Base-by-base conservation (phyloP, 1,140 invertebrate genomes). In the Drosophila chauvacae region DNA sequence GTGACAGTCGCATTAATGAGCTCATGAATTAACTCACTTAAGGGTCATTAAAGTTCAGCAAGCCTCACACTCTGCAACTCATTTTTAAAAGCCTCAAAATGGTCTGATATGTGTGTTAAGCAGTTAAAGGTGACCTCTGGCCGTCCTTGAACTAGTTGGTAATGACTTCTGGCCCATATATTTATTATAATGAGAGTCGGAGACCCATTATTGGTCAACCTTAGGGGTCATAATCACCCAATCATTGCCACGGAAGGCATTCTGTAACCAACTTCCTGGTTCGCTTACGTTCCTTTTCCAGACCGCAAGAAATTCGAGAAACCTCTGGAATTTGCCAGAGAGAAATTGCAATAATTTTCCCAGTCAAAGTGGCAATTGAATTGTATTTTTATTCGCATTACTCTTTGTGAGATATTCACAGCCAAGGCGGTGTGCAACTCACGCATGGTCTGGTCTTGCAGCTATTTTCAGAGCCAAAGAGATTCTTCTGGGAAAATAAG, bases 141-240 rank as follows among this genome's bases (percentile, higher is more conserved):
- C 30, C 16, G 59, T n/a, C 59, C 30, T 61, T 61, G 53, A 56
- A 56, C 53, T 26, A 56, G 53, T 56, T 56, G 35, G 28, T 45
- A 47, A 66, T 63, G 42, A 39, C 63, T 61, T 65, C 3, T 62
- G 37, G 10, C 44, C 18, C 4, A 51, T 33, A 47, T 16, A 41
- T 44, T 42, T 35, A 44, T 28, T 18, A 33, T 44, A 65, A 42
- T 68, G 39, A 20, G 35, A 50, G 23, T 10, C 33, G 35, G 51
- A 0, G 26, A 9, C 16, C 70, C 66, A 81, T 68, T 77, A 50
- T 65, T 70, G 64, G 41, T 37, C 41, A 62, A 7, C 33, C n/a
- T 4, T 35, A 16, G 13, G 13, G 26, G 30, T 9, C 60, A 48
- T 13, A 65, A 47, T 66, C 59, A 16, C 10, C 14, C 33, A 59